A percentile compares a stretch with the other conserved stretches of the same genome.
Evolutionary conservation across 1,140 invertebrate genomes (phyloP).

Genomic region (Tetramorium simillimum): DNA sequence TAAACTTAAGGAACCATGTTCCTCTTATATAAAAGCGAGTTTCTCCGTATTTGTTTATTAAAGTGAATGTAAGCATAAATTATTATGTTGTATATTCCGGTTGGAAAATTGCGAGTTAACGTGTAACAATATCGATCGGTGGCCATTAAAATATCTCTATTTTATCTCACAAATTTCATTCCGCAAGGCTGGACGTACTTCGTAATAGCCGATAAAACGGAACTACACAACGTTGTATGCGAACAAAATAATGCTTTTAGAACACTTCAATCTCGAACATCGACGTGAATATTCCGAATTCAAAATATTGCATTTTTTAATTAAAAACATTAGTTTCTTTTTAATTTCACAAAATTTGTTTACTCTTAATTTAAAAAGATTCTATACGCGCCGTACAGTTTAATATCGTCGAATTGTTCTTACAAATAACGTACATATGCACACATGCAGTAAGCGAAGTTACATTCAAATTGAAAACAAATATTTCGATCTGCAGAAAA

Average conservation of each 20-base stretch:
- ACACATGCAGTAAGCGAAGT: not conserved
- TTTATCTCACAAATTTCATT: not conserved
- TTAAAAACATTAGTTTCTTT: not conserved
- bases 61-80: conserved; percentile 49
- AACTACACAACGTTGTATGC: not conserved
- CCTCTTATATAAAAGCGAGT: not conserved
- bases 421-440: not conserved
- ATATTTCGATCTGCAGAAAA: not conserved
- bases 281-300: not conserved
- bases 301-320: not conserved
- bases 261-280: not conserved
- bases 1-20: not conserved
- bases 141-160: not conserved
- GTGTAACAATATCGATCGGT: not conserved
- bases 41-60: not conserved
- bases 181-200: not conserved
- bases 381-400: not conserved
- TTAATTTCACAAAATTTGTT: not conserved
- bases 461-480: not conserved
- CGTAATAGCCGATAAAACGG: not conserved
- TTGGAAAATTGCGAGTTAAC: not conserved
- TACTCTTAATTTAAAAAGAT: not conserved
- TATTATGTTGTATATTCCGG: conserved; percentile 45
- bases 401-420: not conserved
- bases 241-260: conserved; percentile 4